A percentile compares a stretch with the other conserved stretches of the same genome.
Evolutionary conservation across 2,113 vertebrate species (phyloP).

Genomic region (Macquaria australasica): DNA sequence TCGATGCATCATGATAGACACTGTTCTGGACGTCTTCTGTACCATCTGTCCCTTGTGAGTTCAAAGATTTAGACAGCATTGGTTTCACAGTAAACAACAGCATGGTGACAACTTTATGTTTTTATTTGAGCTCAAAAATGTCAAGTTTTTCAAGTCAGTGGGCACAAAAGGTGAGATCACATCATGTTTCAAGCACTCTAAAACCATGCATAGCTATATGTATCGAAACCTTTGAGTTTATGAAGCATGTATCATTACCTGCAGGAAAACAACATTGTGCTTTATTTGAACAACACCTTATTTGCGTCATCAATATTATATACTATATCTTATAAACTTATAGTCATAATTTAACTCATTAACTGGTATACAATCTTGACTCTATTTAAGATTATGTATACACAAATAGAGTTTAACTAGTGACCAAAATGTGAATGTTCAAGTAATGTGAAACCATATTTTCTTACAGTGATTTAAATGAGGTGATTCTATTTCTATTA

Average conservation of each 20-base stretch:
- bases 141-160: constrained; percentile 53
- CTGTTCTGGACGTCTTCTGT: not conserved
- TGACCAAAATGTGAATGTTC: constrained; percentile 51
- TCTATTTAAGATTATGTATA: constrained; percentile 46
- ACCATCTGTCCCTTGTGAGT: not conserved
- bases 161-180: constrained; percentile 81
- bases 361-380: constrained; percentile 39
- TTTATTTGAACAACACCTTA: constrained; percentile 59
- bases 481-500: constrained; percentile 55
- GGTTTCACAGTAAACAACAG: constrained; percentile 24
- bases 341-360: constrained; percentile 14
- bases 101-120: constrained; percentile 33
- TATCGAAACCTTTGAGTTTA: constrained; percentile 44
- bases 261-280: constrained; percentile 67
- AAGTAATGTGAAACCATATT: constrained; percentile 55
- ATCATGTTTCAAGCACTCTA: constrained; percentile 67
- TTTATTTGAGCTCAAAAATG: constrained; percentile 78
- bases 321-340: constrained; percentile 13
- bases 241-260: constrained; percentile 46
- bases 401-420: constrained; percentile 44
- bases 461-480: constrained; percentile 30
- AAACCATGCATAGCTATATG: constrained; percentile 76
- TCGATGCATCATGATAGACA: not conserved
- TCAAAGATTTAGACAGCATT: constrained; percentile 4
- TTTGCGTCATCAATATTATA: constrained; percentile 45